A percentile compares a stretch with the other conserved stretches of the same genome.
These are phyloP conservation scores for Himalopsyche japonica DNA, from an alignment of 2,888 invertebrate species.

Conservation along the genomic window DNA sequence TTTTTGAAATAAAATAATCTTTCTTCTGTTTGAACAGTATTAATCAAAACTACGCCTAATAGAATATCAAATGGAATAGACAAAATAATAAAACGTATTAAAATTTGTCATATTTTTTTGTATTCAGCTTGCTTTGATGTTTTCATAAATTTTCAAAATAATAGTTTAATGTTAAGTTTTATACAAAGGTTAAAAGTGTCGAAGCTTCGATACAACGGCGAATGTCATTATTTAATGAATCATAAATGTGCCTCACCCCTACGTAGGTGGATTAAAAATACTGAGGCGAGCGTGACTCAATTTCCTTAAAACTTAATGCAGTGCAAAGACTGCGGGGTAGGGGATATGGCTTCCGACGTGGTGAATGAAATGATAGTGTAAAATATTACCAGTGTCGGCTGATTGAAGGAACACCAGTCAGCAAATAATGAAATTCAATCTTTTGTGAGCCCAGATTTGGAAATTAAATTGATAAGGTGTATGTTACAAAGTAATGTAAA, in stretches of 20 bases:
- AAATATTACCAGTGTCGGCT: neutral
- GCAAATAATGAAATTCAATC: neutral
- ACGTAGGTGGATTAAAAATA: constrained; percentile 21
- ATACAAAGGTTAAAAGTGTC: neutral
- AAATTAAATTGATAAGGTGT: neutral
- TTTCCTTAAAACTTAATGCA: constrained; percentile 10
- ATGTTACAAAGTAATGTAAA: neutral
- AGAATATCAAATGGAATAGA: no score
- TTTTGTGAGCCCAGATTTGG: neutral
- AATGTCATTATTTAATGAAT: neutral
- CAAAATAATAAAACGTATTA: no score
- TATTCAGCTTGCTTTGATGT: no score
- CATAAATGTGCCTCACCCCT: neutral
- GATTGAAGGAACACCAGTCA: neutral
- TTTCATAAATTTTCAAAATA: no score
- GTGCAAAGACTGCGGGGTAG: neutral
- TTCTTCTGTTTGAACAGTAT: no score
- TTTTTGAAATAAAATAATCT: no score
- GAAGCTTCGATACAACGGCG: neutral
- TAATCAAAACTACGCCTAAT: no score
- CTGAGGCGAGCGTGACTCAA: constrained; percentile 20
- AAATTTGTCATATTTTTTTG: no score
- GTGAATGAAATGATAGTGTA: neutral
- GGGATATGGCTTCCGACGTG: neutral
- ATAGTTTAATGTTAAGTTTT: no score